Evolutionary conservation across 53 echinoderm and acorn worm species (phyloP), one percentile per base, ranked within the genome.

Genomic region (Holothuria scabra): DNA sequence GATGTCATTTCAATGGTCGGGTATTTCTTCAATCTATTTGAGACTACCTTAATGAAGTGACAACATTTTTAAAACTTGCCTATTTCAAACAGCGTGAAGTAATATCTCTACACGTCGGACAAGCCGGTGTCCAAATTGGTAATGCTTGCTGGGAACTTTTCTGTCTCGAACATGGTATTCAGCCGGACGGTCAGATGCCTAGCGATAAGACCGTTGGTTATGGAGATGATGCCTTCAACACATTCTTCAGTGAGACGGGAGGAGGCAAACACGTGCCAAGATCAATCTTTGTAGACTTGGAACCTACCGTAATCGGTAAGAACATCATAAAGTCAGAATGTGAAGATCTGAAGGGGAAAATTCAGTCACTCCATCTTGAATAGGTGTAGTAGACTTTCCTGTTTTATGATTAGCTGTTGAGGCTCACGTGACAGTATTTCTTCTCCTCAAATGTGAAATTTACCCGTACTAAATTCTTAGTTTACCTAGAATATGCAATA

Each of bases 191-290:
- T 32, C 37, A 35, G 74, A 84, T 88, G 84, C 88, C 88, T 23
- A 18, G 78, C n/a, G 88, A 88, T 28, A 78, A 22, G 0, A 63
- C 88, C 9, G 19, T 57, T 6, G 88, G 88, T 8, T 68, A 76
- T 29, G 76, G 52, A 16, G 76, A 76, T 56, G 57, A 76, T 13
- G 52, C 86, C 23, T 86, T 83, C 28, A 75, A 70, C 32, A 86
- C 86, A 64, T 85, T 85, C 55, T 90, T 85, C 81, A 86, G 90
- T 37, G 90, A 90, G 69, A 81, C 85, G 1, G 81, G 84, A 12
- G 57, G 64, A 16, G 84, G 84, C n/a, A 81, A 70, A 33, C 67
- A 79, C 48, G 90, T 85, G 0, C 85, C 85, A 1, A 46, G 85
- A 12, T 64, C 68, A 19, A 65, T 90, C 31, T 90, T 90, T 70